phyloP scores from a whole-genome alignment of 2,888 invertebrate genomes.

The Lepidocyrtinus sp. region DNA sequence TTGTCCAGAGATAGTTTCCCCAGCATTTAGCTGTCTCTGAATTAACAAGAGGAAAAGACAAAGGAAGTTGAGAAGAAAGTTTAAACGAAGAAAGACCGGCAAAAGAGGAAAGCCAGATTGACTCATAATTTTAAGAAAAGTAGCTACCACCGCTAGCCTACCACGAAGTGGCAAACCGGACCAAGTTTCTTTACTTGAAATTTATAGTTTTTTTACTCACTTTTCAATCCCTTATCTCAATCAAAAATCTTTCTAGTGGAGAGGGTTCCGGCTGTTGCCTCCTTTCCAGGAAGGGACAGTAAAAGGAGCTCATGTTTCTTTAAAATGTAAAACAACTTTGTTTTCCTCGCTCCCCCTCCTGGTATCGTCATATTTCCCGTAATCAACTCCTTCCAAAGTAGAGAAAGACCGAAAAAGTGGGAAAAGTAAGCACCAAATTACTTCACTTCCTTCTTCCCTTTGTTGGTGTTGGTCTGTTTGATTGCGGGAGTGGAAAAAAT shows the following conservation, averaged over 20 bases:
- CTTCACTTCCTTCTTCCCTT: not conserved
- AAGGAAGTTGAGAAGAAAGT: constrained; percentile 3
- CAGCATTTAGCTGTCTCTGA: not conserved
- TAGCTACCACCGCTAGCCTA: too few relatives aligned
- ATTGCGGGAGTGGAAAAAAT: not conserved
- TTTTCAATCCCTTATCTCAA: constrained; percentile 16
- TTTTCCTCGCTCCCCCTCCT: not conserved
- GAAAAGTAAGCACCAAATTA: constrained; percentile 8
- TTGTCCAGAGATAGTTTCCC: not conserved
- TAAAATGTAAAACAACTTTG: constrained; percentile 8
- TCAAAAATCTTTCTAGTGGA: not conserved
- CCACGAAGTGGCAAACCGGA: not conserved
- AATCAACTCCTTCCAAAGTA: constrained; percentile 1
- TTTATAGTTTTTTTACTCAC: constrained; percentile 15
- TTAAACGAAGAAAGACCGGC: constrained; percentile 1
- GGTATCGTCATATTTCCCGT: not conserved
- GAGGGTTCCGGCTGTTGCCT: constrained; percentile 8
- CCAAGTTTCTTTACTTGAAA: not conserved
- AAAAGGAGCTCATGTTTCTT: constrained; percentile 1
- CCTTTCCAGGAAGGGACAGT: not conserved
- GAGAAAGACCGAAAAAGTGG: constrained; percentile 8
- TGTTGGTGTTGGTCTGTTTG: not conserved
- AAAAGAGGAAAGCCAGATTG: not conserved
- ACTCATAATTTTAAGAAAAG: constrained; percentile 7
- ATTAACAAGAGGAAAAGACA: constrained; percentile 18